phyloP scores from a whole-genome alignment of 2,888 invertebrate species.

The Nematopogon swammerdamellus region DNA sequence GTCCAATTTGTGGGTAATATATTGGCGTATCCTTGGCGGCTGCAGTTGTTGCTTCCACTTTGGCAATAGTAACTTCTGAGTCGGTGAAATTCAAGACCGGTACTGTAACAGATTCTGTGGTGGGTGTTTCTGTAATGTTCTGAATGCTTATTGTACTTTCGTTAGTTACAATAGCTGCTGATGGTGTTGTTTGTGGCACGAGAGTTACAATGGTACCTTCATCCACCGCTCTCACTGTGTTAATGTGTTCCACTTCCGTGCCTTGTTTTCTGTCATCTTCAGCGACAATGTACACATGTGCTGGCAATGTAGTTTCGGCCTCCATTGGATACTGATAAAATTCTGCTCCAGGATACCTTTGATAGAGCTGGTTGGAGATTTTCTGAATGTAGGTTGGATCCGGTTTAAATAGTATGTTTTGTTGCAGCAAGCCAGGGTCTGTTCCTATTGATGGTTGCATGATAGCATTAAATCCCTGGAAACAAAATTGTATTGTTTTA shows the following conservation, averaged over 20 bases:
- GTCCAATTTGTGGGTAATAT: slow-evolving; percentile 47
- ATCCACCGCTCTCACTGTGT: slow-evolving; percentile 36
- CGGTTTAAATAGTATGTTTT: slow-evolving; percentile 47
- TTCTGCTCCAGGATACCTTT: slow-evolving; percentile 37
- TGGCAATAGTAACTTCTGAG: slow-evolving; percentile 25
- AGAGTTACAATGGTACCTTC: slow-evolving; percentile 30
- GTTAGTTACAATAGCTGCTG: slow-evolving; percentile 18
- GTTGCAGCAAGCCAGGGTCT: slow-evolving; percentile 32
- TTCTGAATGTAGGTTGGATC: slow-evolving; percentile 47
- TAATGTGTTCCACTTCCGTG: slow-evolving; percentile 20
- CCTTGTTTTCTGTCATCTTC: too few species aligned
- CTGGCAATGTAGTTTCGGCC: slow-evolving; percentile 20
- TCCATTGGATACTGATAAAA: slow-evolving; percentile 35
- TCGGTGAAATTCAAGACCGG: slow-evolving; percentile 25
- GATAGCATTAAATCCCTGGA: slow-evolving; percentile 22
- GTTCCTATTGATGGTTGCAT: slow-evolving; percentile 31
- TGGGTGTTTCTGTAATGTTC: background rate
- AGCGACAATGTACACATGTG: slow-evolving; percentile 8
- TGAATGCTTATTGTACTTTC: slow-evolving; percentile 18
- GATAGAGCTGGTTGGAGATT: slow-evolving; percentile 34
- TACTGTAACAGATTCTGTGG: slow-evolving; percentile 23
- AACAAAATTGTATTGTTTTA: slow-evolving; percentile 1
- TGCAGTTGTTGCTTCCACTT: slow-evolving; percentile 22
- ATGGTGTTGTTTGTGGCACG: slow-evolving; percentile 26
- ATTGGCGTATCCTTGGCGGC: slow-evolving; percentile 33